Conservation (phyloP, 2,888 invertebrate species). For the Euclidia mi region DNA sequence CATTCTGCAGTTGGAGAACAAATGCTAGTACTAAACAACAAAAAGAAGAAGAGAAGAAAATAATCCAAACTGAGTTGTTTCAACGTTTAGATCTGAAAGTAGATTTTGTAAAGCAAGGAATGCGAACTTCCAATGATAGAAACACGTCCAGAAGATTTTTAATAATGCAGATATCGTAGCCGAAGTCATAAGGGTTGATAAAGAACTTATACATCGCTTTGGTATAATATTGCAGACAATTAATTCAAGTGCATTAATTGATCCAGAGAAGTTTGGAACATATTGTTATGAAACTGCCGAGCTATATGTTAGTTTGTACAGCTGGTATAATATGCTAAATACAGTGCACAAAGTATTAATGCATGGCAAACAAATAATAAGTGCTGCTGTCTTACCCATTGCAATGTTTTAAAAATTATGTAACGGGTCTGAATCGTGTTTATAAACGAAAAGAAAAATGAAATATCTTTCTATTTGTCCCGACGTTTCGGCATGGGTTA, state of each 20-base stretch:
- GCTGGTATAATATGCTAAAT: neutral
- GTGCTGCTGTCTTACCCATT: too few species aligned
- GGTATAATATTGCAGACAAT: slow-evolving; percentile 1
- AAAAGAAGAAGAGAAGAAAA: too few species aligned
- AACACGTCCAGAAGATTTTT: slow-evolving; percentile 2
- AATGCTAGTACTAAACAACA: neutral
- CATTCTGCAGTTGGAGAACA: slow-evolving; percentile 3
- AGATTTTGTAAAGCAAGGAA: neutral
- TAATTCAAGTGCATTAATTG: neutral
- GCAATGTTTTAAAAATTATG: too few species aligned
- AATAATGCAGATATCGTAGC: slow-evolving; percentile 2
- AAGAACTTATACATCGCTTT: neutral
- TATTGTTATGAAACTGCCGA: too few species aligned
- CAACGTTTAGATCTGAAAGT: slow-evolving; percentile 1
- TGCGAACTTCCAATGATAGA: slow-evolving; percentile 1
- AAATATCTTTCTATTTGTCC: too few species aligned
- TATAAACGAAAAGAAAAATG: too few species aligned
- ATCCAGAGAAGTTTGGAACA: too few species aligned
- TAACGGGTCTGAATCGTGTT: too few species aligned
- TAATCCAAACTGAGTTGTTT: neutral
- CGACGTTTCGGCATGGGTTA: too few species aligned
- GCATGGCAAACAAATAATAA: too few species aligned
- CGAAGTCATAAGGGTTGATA: neutral
- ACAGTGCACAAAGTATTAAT: too few species aligned
- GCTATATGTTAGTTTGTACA: too few species aligned